Conservation (phyloP, 2,113 vertebrate genomes). For the Peucedramus taeniatus region DNA sequence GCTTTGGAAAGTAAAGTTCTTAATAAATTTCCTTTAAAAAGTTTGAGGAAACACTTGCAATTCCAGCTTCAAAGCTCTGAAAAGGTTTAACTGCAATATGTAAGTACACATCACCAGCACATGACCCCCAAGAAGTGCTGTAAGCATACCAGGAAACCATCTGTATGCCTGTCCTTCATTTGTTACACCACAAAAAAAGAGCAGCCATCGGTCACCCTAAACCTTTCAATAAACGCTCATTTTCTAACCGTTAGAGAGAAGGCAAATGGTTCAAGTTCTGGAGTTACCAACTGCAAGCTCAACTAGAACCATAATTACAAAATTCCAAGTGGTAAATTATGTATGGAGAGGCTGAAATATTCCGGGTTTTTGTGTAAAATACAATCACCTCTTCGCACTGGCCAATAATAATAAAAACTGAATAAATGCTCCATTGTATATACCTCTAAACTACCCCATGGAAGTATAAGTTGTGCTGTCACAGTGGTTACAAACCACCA, state of each 20-base stretch:
- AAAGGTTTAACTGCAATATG: background rate
- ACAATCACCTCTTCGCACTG: background rate
- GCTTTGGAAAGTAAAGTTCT: background rate
- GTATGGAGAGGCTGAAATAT: background rate
- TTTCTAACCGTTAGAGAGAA: background rate
- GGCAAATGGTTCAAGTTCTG: background rate
- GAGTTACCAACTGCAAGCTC: slow-evolving; percentile 4
- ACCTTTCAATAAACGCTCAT: background rate
- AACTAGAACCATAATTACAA: slow-evolving; percentile 32
- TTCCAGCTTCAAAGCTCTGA: background rate
- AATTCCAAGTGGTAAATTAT: slow-evolving; percentile 27
- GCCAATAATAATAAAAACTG: slow-evolving; percentile 37
- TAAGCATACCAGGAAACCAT: background rate
- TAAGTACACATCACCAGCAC: background rate
- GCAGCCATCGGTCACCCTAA: background rate
- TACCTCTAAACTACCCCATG: background rate
- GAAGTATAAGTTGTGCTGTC: background rate
- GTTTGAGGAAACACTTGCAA: background rate
- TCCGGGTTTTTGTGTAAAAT: slow-evolving; percentile 2
- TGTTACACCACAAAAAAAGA: background rate
- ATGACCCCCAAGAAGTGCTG: background rate
- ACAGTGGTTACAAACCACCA: slow-evolving; percentile 5
- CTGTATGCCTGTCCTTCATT: background rate
- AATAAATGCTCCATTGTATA: background rate
- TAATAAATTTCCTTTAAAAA: background rate